Evolutionary conservation across 1,140 invertebrate species (phyloP).

Genomic region (Ceratosolen solmsi): DNA sequence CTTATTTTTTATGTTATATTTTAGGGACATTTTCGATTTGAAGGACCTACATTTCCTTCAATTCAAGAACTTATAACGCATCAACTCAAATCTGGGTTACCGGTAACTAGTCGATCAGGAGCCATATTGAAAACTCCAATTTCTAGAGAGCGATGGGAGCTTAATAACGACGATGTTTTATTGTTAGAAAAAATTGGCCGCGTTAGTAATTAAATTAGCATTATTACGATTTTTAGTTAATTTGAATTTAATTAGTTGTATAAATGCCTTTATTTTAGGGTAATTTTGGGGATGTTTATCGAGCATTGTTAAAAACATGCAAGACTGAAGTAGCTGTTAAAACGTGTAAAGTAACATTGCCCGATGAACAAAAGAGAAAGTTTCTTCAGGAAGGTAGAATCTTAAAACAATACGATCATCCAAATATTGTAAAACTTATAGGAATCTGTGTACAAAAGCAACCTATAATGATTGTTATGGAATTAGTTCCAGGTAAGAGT

Average conservation of each 20-base stretch:
- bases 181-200: conserved; percentile 95
- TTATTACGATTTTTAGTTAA: neutral
- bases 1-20: conserved; percentile 52
- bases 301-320: conserved; percentile 84
- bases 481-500: conserved; percentile 88
- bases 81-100: conserved; percentile 86
- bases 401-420: conserved; percentile 96
- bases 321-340: conserved; percentile 95
- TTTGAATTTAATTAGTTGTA: too few species aligned
- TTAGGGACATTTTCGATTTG: conserved; percentile 92
- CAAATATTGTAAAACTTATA: conserved; percentile 96
- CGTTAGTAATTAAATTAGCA: conserved; percentile 75
- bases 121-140: conserved; percentile 91
- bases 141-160: conserved; percentile 93
- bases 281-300: conserved; percentile 98
- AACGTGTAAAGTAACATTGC: conserved; percentile 93
- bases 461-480: conserved; percentile 99
- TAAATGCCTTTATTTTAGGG: too few species aligned
- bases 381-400: conserved; percentile 97
- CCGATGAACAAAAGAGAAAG: conserved; percentile 96
- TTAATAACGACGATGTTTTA: conserved; percentile 96
- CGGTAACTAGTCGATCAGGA: conserved; percentile 93
- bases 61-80: conserved; percentile 92
- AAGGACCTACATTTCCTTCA: conserved; percentile 93
- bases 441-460: conserved; percentile 98